phyloP scores from a whole-genome alignment of 2,113 vertebrate species.

The Lagenorhynchus albirostris region DNA sequence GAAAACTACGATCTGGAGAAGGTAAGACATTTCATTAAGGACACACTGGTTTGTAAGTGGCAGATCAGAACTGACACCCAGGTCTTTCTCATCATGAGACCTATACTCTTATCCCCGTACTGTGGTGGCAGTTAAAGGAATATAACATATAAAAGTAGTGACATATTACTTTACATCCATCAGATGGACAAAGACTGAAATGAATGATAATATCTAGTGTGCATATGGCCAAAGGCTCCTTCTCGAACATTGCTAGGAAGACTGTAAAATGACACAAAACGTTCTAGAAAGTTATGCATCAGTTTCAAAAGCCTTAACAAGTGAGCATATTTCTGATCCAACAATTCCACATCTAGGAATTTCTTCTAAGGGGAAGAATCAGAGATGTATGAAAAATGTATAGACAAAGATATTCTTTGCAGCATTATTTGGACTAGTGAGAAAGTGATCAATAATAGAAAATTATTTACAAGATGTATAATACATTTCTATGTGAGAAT shows the following conservation, averaged over 20 bases:
- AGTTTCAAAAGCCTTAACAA: background rate
- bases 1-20: background rate
- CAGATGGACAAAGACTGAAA: background rate
- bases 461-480: background rate
- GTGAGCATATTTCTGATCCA: background rate
- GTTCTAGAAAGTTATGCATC: background rate
- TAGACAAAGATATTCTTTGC: background rate
- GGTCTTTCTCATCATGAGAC: background rate
- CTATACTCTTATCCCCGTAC: background rate
- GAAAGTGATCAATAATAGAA: slow-evolving; percentile 1
- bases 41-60: background rate
- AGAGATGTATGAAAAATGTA: background rate
- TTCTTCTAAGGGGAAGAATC: background rate
- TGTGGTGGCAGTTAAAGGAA: background rate
- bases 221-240: background rate
- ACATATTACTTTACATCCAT: background rate
- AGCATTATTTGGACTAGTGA: background rate
- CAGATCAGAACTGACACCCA: background rate
- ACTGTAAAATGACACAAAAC: background rate
- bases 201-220: background rate
- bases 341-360: background rate
- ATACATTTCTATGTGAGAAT: background rate
- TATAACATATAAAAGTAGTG: background rate
- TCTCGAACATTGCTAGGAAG: background rate
- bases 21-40: background rate